phyloP scores from a whole-genome alignment of 2,113 vertebrate genomes.

The Hydrolagus affinis region DNA sequence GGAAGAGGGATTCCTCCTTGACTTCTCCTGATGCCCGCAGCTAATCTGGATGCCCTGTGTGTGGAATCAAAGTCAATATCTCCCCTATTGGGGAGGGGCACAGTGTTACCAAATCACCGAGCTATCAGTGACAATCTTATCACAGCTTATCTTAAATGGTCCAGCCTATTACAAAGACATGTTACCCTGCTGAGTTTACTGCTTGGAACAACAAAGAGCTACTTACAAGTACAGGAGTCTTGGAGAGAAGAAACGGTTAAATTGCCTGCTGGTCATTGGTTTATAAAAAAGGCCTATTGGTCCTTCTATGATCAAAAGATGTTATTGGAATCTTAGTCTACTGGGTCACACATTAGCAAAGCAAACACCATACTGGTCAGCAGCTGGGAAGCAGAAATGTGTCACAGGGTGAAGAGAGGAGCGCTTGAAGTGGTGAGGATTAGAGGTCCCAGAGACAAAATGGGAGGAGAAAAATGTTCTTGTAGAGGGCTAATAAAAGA shows the following conservation, averaged over 20 bases:
- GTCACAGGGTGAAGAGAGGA: slow-evolving; percentile 3
- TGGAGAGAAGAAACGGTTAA: neutral
- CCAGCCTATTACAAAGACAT: too few species aligned
- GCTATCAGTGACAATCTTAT: too few species aligned
- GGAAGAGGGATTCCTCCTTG: too few species aligned
- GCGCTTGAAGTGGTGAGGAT: neutral
- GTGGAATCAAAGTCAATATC: too few species aligned
- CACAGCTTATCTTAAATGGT: too few species aligned
- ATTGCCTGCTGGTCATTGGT: neutral
- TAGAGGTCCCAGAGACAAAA: slow-evolving; percentile 6
- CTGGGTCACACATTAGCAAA: slow-evolving; percentile 14
- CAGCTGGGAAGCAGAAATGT: neutral
- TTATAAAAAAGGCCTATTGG: neutral
- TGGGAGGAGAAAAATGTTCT: neutral
- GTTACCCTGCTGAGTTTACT: too few species aligned
- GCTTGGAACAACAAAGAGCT: neutral
- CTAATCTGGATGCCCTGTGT: too few species aligned
- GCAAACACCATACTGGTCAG: slow-evolving; percentile 17
- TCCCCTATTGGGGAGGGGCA: too few species aligned
- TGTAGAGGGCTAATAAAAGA: slow-evolving; percentile 10
- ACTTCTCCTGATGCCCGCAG: too few species aligned
- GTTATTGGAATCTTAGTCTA: slow-evolving; percentile 18
- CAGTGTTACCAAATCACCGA: too few species aligned
- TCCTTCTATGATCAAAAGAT: slow-evolving; percentile 22
- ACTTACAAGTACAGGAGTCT: neutral